phyloP scores from a whole-genome alignment of 2,113 vertebrate genomes.

The Syrrhaptes paradoxus region DNA sequence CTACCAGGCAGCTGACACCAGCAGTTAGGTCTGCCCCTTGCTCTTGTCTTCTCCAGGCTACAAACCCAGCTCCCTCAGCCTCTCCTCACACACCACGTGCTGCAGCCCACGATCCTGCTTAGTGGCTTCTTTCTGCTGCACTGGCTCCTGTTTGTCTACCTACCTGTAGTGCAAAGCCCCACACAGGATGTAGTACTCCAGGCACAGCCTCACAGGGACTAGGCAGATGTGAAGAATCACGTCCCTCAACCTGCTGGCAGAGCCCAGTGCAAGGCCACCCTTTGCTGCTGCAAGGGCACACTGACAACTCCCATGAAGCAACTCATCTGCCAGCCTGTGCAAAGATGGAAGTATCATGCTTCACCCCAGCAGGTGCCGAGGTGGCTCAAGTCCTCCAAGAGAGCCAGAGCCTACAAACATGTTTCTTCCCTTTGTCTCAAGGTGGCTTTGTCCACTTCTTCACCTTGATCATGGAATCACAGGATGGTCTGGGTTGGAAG shows the following conservation, averaged over 20 bases:
- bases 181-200: no score
- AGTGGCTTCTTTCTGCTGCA: neutral
- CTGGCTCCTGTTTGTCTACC: neutral
- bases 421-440: neutral
- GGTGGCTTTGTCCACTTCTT: neutral
- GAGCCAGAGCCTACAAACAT: neutral
- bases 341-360: neutral
- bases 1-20: neutral
- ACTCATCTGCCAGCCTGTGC: neutral
- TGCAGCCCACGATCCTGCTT: neutral
- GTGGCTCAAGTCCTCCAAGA: neutral
- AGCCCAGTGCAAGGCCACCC: neutral
- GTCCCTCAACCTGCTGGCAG: neutral
- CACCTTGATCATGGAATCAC: no score
- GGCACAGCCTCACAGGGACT: neutral
- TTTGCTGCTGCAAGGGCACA: neutral
- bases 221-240: neutral
- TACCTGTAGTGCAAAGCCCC: neutral
- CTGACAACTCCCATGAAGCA: neutral
- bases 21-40: neutral
- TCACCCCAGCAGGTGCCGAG: neutral
- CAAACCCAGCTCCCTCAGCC: neutral
- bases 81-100: rapidly evolving
- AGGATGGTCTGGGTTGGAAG: no score
- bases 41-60: neutral